Percentiles rank a stretch among this genome's conserved stretches.
Evolutionary conservation across 2,797 vertebrate species (phyloP).

Genomic region (Chaunax sp.): DNA sequence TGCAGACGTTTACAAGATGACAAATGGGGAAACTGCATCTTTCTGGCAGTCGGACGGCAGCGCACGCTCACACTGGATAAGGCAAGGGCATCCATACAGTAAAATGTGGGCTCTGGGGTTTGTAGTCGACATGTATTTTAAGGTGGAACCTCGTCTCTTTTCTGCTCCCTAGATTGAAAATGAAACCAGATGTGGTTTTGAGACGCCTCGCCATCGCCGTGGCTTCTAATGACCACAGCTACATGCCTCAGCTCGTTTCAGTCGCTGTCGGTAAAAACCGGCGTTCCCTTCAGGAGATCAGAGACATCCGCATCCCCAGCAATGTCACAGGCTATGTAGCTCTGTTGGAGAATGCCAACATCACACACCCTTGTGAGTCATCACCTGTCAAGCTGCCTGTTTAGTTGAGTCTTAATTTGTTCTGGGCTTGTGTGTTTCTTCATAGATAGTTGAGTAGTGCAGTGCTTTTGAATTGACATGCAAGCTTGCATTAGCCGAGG

Average conservation of each 20-base stretch:
- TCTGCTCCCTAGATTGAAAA: constrained; percentile 87
- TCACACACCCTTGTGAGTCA: constrained; percentile 95
- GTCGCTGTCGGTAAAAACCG: constrained; percentile 93
- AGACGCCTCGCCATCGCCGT: constrained; percentile 94
- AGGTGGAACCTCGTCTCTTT: no score
- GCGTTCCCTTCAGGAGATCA: constrained; percentile 92
- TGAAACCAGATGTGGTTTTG: constrained; percentile 95
- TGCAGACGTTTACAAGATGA: constrained; percentile 93
- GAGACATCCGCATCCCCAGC: constrained; percentile 96
- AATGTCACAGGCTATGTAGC: constrained; percentile 96
- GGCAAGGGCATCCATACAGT: constrained; percentile 76
- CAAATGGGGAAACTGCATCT: constrained; percentile 93
- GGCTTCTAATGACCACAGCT: constrained; percentile 95
- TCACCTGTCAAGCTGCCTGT: constrained; percentile 20
- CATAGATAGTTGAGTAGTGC: not conserved
- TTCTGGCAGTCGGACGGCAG: constrained; percentile 99
- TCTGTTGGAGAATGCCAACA: constrained; percentile 96
- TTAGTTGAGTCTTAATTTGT: constrained; percentile 1
- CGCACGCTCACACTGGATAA: constrained; percentile 97
- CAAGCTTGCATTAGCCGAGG: not conserved
- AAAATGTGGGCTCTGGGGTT: not conserved
- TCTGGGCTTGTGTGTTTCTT: not conserved
- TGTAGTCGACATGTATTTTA: no score
- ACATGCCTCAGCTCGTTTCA: constrained; percentile 98
- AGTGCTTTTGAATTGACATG: not conserved